These are phyloP conservation scores for Bambusicola thoracicus DNA, from an alignment of 2,113 vertebrate species.

Conservation along the genomic window DNA sequence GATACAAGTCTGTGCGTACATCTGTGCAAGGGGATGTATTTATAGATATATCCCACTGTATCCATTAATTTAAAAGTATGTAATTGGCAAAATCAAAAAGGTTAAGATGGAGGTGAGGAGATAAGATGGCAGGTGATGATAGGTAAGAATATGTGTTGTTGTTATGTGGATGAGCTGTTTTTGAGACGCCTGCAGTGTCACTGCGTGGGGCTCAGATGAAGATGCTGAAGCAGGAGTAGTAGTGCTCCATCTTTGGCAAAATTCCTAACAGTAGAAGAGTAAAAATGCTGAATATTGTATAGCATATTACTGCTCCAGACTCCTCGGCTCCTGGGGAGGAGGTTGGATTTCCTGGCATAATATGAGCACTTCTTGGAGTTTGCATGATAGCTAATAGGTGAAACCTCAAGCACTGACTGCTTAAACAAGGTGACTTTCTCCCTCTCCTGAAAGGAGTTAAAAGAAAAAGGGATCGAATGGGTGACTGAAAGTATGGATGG, in stretches of 20 bases:
- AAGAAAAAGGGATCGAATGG: background rate
- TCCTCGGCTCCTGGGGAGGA: slow-evolving; percentile 56
- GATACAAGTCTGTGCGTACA: background rate
- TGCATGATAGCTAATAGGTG: background rate
- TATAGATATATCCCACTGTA: background rate
- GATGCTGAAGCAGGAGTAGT: background rate
- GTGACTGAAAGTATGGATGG: background rate
- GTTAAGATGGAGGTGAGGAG: background rate
- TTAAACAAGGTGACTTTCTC: slow-evolving; percentile 23
- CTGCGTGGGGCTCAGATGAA: fast-evolving
- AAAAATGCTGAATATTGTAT: slow-evolving; percentile 39
- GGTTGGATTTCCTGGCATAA: slow-evolving; percentile 52
- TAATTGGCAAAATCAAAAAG: background rate
- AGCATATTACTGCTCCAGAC: slow-evolving; percentile 43
- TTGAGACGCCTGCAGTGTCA: background rate
- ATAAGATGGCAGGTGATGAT: background rate
- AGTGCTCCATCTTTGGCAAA: slow-evolving; percentile 48
- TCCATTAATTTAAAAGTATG: background rate
- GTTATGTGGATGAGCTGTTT: background rate
- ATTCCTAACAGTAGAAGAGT: slow-evolving; percentile 24
- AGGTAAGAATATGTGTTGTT: background rate
- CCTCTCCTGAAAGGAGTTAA: background rate
- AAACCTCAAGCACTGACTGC: background rate
- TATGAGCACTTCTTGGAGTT: background rate
- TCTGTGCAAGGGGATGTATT: background rate